Evolutionary conservation across 2,113 vertebrate genomes (phyloP).

Genomic region (Desmodus rotundus): DNA sequence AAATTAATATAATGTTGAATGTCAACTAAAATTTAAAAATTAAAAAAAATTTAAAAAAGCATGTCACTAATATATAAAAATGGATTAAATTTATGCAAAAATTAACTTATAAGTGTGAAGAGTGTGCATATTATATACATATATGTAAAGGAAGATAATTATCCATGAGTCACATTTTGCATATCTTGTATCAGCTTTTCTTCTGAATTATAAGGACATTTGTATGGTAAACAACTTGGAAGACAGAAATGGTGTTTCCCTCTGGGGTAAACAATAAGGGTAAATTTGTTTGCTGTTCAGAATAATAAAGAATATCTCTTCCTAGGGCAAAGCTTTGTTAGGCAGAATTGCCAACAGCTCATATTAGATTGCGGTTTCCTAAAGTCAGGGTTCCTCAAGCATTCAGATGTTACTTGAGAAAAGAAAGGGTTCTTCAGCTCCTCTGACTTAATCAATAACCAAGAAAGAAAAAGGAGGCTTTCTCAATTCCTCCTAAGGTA

Average conservation of each 20-base stretch:
- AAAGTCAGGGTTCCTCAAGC: background rate
- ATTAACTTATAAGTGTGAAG: background rate
- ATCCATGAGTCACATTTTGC: background rate
- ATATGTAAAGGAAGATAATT: background rate
- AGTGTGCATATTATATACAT: background rate
- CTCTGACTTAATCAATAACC: background rate
- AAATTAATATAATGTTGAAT: background rate
- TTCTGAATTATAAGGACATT: background rate
- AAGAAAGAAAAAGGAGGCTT: background rate
- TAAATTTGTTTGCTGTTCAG: background rate
- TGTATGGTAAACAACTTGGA: background rate
- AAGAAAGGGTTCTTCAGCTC: background rate
- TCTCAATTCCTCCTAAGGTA: background rate
- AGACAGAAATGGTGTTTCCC: background rate
- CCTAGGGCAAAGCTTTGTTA: background rate
- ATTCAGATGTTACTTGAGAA: background rate
- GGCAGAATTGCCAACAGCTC: background rate
- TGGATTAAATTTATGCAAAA: background rate
- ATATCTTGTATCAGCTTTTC: background rate
- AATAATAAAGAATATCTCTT: background rate
- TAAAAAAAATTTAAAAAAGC: background rate
- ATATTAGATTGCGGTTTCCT: background rate
- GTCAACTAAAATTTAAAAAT: background rate
- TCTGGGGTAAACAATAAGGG: background rate
- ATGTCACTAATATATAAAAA: background rate